Evolutionary conservation across 2,113 vertebrate species (phyloP), one percentile per base, ranked within the genome.

Genomic region (Sterrhoptilus dennistouni): DNA sequence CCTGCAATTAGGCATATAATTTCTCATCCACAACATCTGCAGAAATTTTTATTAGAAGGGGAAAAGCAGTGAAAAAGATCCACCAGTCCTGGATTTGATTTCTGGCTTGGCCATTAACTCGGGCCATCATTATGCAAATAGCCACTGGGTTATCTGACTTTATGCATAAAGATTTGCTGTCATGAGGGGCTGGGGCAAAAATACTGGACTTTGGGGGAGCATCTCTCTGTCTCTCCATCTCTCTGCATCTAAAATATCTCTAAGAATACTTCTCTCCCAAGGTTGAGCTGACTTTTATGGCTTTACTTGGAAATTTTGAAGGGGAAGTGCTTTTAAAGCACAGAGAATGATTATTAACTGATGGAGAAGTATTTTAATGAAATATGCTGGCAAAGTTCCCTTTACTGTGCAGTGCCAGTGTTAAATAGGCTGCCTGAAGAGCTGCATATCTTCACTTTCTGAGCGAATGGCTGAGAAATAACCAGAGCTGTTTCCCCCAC

Each of bases 311-410:
- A 93, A 81, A 75, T 78, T 52, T 90, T 95, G 88, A 87, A 77
- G 69, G 52, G 31, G 49, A 82, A 76, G 57, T 75, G 80, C 64
- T 86, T 23, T 93, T 93, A 94, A 88, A 94, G 68, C 9, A 12
- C 28, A n/a, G 71, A 44, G 29, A 40, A 84, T 92, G 44, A 87
- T 89, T 90, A 90, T 93, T 92, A 96, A 86, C 83, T 88, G 88
- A 90, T 80, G 85, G 76, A 88, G 84, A 91, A 76, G 83, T 90
- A 92, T 95, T 96, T 96, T 92, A 95, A 96, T 92, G 79, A 92
- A 96, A 93, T 84, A 60, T 33, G 53, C 65, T 96, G 96, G 88
- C 93, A 89, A 70, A 28, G 15, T 83, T 95, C 92, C 90, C 61
- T 75, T 82, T 76, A 28, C 60, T 87, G 44, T 75, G 27, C 2